Percentiles rank a stretch among this genome's conserved stretches.
Evolutionary conservation across 2,797 vertebrate genomes (phyloP).

Genomic region (Neosilurus hyrtlii): DNA sequence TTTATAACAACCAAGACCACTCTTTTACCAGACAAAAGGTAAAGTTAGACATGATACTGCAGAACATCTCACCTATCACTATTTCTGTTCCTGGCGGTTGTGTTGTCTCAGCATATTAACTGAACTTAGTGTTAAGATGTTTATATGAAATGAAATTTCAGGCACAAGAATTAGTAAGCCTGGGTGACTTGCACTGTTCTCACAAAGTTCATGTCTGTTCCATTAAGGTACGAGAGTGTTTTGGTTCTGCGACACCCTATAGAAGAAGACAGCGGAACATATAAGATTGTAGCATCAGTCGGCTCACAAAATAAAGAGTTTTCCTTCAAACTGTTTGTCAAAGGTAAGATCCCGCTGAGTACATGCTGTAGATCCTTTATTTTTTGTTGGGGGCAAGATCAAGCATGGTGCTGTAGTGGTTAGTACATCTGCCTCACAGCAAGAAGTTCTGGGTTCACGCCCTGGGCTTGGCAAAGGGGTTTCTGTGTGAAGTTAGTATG

Average conservation of each 20-base stretch:
- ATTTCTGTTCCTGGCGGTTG: not conserved
- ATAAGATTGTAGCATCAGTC: slow-evolving; percentile 81
- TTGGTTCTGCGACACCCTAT: slow-evolving; percentile 85
- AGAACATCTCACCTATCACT: not conserved
- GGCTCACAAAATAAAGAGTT: slow-evolving; percentile 69
- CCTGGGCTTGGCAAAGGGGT: too few species aligned
- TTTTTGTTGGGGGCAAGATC: too few species aligned
- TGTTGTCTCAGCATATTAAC: not conserved
- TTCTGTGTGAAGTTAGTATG: too few species aligned
- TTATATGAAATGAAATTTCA: not conserved
- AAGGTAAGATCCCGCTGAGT: slow-evolving; percentile 71
- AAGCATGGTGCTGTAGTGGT: too few species aligned
- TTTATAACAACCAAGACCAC: slow-evolving; percentile 63
- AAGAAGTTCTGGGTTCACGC: too few species aligned
- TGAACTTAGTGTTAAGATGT: not conserved
- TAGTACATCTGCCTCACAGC: too few species aligned
- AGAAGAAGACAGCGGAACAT: slow-evolving; percentile 87
- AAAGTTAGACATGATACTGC: slow-evolving; percentile 33
- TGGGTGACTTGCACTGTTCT: not conserved
- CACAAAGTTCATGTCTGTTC: not conserved
- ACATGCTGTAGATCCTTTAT: not conserved
- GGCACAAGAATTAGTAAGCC: not conserved
- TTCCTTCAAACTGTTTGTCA: slow-evolving; percentile 82
- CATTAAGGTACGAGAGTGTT: slow-evolving; percentile 82
- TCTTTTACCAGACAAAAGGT: slow-evolving; percentile 66